phyloP scores from a whole-genome alignment of 1,140 invertebrate species.

The Paraescarpia echinospica region DNA sequence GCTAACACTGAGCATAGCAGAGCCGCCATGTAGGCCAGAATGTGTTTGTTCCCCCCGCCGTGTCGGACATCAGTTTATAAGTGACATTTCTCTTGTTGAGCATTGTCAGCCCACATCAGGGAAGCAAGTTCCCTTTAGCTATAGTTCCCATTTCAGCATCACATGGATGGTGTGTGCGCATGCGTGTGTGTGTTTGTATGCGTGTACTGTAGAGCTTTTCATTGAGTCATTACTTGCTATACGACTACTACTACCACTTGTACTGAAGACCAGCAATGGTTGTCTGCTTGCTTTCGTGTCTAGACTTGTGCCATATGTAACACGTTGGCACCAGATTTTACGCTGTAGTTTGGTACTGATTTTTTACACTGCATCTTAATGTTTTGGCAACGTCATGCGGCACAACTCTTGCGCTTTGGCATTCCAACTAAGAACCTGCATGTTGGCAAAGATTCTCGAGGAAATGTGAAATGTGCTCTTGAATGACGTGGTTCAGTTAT shows the following conservation, averaged over 20 bases:
- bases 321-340: background rate
- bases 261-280: background rate
- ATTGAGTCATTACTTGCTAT: background rate
- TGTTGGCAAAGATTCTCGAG: background rate
- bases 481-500: background rate
- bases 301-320: background rate
- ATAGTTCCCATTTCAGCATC: background rate
- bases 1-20: background rate
- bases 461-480: background rate
- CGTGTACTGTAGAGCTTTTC: background rate
- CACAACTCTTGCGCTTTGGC: background rate
- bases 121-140: background rate
- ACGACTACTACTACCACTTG: slow-evolving; percentile 4
- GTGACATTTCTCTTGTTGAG: background rate
- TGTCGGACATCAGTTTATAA: background rate
- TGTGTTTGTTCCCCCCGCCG: background rate
- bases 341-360: background rate
- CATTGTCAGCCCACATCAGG: background rate
- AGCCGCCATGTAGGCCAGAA: background rate
- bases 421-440: background rate
- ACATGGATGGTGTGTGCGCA: background rate
- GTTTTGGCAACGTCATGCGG: background rate
- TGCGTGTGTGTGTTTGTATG: background rate
- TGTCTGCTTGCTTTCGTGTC: background rate
- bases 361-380: background rate